phyloP scores from a whole-genome alignment of 2,888 invertebrate species.

The Epiblema foenella region DNA sequence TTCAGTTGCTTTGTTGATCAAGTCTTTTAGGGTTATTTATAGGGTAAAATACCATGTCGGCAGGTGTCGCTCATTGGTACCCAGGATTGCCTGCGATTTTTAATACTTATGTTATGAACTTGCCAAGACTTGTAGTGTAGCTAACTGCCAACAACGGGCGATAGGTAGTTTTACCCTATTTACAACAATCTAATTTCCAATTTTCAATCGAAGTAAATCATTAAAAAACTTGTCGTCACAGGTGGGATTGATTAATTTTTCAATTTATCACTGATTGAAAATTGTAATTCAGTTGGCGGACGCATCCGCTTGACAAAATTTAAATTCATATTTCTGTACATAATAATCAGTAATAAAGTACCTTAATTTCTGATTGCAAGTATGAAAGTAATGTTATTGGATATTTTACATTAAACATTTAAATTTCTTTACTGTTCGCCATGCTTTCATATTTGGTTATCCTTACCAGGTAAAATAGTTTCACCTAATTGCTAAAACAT shows the following conservation, averaged over 20 bases:
- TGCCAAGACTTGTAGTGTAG: neutral
- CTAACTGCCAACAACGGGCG: neutral
- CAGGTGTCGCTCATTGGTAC: neutral
- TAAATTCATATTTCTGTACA: neutral
- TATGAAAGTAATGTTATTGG: neutral
- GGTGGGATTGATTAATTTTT: too few species aligned
- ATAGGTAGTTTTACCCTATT: neutral
- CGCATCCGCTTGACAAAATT: too few species aligned
- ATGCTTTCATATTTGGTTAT: neutral
- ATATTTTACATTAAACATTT: neutral
- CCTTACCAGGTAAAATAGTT: conserved; percentile 1
- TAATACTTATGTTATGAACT: neutral
- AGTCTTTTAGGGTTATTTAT: neutral
- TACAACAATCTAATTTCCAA: too few species aligned
- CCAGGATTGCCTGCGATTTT: neutral
- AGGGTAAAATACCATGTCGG: neutral
- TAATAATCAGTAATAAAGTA: neutral
- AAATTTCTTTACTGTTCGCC: neutral
- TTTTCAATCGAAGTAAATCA: too few species aligned
- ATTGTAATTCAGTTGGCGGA: too few species aligned
- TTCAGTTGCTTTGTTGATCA: conserved; percentile 9
- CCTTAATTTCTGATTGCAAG: neutral
- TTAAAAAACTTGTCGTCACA: too few species aligned
- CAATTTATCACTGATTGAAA: too few species aligned
- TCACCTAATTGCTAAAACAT: conserved; percentile 2